Percentiles rank a stretch among this genome's conserved stretches.
Evolutionary conservation across 2,113 vertebrate genomes (phyloP).

Genomic region (Amphilophus citrinellus): DNA sequence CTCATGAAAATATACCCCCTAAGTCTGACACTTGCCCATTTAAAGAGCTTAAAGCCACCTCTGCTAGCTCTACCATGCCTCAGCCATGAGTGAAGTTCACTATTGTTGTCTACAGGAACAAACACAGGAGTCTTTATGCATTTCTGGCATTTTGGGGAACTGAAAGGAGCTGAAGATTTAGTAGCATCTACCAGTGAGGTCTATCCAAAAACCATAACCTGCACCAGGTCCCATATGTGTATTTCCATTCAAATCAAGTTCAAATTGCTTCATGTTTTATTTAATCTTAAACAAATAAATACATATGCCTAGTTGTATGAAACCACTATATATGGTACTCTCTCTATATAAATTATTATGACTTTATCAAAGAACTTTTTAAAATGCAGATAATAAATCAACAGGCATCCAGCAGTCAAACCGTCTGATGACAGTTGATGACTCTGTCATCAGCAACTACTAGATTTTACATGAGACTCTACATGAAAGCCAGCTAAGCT

Average conservation of each 20-base stretch:
- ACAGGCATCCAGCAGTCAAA: not conserved
- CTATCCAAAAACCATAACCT: not conserved
- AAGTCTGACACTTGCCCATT: slow-evolving; percentile 31
- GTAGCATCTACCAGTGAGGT: too few relatives aligned
- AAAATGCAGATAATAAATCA: not conserved
- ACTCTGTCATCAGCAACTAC: not conserved
- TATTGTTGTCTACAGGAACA: too few relatives aligned
- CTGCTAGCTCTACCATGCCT: not conserved
- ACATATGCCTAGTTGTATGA: not conserved
- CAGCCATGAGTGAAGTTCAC: too few relatives aligned
- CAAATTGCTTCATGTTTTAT: not conserved
- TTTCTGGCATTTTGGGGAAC: too few relatives aligned
- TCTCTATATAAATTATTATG: not conserved
- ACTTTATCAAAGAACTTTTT: not conserved
- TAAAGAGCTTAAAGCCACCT: not conserved
- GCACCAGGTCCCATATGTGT: not conserved
- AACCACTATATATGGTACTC: not conserved
- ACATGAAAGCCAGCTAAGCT: not conserved
- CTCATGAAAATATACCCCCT: slow-evolving; percentile 14
- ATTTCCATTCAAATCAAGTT: not conserved
- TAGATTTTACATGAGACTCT: slow-evolving; percentile 5
- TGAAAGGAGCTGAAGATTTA: too few relatives aligned
- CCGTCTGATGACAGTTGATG: too few relatives aligned
- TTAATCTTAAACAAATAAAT: not conserved
- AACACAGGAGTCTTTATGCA: too few relatives aligned